phyloP scores from a whole-genome alignment of 2,888 invertebrate species.

The Hirtodrosophila confusa region DNA sequence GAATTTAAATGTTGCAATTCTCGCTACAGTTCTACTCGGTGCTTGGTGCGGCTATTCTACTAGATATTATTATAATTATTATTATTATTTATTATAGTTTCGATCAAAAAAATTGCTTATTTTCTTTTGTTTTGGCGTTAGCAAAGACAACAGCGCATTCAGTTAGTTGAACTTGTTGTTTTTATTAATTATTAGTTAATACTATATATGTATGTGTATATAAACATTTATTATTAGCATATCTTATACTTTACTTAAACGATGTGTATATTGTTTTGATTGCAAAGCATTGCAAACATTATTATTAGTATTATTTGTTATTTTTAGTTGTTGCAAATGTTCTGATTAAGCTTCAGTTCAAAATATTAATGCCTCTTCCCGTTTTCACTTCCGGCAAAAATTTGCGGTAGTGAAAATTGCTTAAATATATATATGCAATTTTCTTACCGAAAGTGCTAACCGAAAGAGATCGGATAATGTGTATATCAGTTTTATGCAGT shows the following conservation, averaged over 20 bases:
- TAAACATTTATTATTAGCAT: neutral
- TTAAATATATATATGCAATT: no score
- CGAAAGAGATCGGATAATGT: neutral
- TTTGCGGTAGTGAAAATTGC: no score
- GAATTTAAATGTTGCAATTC: constrained; percentile 33
- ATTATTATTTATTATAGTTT: no score
- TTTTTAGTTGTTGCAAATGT: neutral
- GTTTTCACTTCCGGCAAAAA: no score
- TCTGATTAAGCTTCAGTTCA: constrained; percentile 2
- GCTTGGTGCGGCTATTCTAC: no score
- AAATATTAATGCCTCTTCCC: neutral
- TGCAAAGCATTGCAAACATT: constrained; percentile 11
- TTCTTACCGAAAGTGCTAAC: no score
- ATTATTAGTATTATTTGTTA: no score
- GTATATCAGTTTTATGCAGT: constrained; percentile 6
- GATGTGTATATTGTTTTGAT: constrained; percentile 8
- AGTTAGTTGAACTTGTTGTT: constrained; percentile 9
- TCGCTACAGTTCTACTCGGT: no score
- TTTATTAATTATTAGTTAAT: constrained; percentile 28
- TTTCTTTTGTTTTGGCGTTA: no score
- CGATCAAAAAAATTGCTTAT: no score
- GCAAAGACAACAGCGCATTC: neutral
- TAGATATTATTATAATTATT: no score
- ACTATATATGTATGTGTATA: constrained; percentile 11
- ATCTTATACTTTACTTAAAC: constrained; percentile 5